Percentiles rank a stretch among this genome's conserved stretches.
These are phyloP conservation scores for pig (Sus scrofa) DNA, from an alignment of 2,113 vertebrate genomes.

Conservation along the genomic window DNA sequence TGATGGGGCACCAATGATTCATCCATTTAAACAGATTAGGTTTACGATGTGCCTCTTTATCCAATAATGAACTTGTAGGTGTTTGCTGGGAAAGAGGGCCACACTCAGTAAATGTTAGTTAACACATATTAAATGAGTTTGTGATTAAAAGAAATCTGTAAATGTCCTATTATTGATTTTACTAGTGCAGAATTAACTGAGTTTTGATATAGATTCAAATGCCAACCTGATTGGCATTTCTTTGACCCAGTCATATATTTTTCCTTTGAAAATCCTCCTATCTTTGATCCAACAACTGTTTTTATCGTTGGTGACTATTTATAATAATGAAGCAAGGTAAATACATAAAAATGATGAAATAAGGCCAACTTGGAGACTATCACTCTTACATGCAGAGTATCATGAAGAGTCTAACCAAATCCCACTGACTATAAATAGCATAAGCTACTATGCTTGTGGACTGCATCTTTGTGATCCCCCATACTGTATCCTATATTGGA, in stretches of 20 bases:
- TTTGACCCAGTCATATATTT: too few species aligned
- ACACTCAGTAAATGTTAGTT: not conserved
- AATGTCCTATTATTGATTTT: not conserved
- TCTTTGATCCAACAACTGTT: not conserved
- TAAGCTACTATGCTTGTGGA: not conserved
- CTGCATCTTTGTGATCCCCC: not conserved
- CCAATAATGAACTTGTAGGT: not conserved
- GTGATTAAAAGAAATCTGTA: not conserved
- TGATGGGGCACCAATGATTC: not conserved
- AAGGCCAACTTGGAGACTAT: not conserved
- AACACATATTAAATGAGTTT: not conserved
- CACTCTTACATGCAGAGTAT: not conserved
- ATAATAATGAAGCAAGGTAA: not conserved
- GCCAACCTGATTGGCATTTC: too few species aligned
- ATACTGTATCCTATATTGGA: not conserved
- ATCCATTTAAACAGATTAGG: not conserved
- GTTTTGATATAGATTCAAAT: constrained; percentile 17
- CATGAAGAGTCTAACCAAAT: not conserved
- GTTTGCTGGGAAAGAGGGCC: not conserved
- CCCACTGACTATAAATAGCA: not conserved
- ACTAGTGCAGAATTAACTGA: not conserved
- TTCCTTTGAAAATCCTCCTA: too few species aligned
- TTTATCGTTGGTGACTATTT: not conserved
- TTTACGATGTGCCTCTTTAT: not conserved
- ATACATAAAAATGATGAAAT: not conserved